phyloP scores from a whole-genome alignment of 2,888 invertebrate species.

The Tinea semifulvella region DNA sequence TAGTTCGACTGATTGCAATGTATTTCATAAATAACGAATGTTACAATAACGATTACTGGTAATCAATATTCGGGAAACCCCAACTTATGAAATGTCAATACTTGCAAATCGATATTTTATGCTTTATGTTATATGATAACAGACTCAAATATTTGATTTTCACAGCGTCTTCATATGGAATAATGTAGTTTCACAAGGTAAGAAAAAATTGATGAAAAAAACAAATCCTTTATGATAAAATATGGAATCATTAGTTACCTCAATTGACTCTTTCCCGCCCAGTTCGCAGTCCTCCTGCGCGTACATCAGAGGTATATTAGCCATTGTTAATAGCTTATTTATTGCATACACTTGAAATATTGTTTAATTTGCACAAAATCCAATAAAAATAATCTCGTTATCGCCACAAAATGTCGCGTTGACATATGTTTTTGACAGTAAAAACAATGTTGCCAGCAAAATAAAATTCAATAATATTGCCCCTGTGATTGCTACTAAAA shows the following conservation, averaged over 20 bases:
- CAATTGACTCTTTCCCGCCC: constrained; percentile 69
- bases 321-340: constrained; percentile 30
- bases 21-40: too few relatives aligned
- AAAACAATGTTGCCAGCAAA: not conserved
- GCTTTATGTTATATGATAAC: too few relatives aligned
- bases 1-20: too few relatives aligned
- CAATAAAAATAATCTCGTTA: not conserved
- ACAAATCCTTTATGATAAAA: constrained; percentile 5
- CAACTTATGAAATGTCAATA: too few relatives aligned
- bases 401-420: not conserved
- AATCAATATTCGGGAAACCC: too few relatives aligned
- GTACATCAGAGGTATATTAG: constrained; percentile 68
- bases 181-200: not conserved
- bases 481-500: too few relatives aligned
- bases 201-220: not conserved
- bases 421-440: constrained; percentile 6
- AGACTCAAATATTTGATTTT: too few relatives aligned
- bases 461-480: not conserved
- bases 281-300: constrained; percentile 72
- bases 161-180: too few relatives aligned
- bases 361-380: not conserved
- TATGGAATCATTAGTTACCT: constrained; percentile 33
- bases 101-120: too few relatives aligned
- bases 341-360: not conserved
- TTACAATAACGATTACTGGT: too few relatives aligned